A percentile compares a stretch with the other conserved stretches of the same genome.
These are phyloP conservation scores for Dastarcus helophoroides DNA, from an alignment of 2,888 invertebrate genomes.

Conservation along the genomic window DNA sequence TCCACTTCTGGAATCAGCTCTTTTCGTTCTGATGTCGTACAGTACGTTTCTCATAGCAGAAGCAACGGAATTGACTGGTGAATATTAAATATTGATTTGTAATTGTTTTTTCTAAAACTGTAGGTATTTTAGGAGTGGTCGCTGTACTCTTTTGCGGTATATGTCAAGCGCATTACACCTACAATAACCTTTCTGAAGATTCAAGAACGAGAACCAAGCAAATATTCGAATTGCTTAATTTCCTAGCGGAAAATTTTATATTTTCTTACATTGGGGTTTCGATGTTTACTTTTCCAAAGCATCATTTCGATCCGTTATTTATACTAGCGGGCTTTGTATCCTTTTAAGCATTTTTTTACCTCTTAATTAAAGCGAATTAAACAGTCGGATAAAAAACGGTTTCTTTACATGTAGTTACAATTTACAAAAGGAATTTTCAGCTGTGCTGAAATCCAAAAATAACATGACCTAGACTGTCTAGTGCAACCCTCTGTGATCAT, in stretches of 20 bases:
- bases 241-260: conserved; percentile 95
- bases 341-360: conserved; percentile 47
- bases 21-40: conserved; percentile 97
- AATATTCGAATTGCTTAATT: conserved; percentile 87
- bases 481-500: too few species aligned
- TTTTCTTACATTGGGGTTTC: conserved; percentile 98
- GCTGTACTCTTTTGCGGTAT: conserved; percentile 97
- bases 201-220: conserved; percentile 82
- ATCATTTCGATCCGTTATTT: conserved; percentile 86
- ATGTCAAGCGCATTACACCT: conserved; percentile 98
- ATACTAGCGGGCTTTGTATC: conserved; percentile 90
- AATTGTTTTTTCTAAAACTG: conserved; percentile 4
- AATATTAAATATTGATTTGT: conserved; percentile 14
- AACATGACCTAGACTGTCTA: too few species aligned
- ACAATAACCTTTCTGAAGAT: conserved; percentile 85
- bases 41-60: conserved; percentile 95
- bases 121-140: conserved; percentile 62
- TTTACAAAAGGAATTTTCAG: too few species aligned
- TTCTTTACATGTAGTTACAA: too few species aligned
- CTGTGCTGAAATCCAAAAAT: too few species aligned
- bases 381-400: too few species aligned
- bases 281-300: conserved; percentile 95
- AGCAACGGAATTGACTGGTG: conserved; percentile 90
- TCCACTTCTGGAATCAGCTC: conserved; percentile 87
- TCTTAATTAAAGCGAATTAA: too few species aligned